phyloP scores from a whole-genome alignment of 2,797 vertebrate genomes.

The Ispidina lecontei region DNA sequence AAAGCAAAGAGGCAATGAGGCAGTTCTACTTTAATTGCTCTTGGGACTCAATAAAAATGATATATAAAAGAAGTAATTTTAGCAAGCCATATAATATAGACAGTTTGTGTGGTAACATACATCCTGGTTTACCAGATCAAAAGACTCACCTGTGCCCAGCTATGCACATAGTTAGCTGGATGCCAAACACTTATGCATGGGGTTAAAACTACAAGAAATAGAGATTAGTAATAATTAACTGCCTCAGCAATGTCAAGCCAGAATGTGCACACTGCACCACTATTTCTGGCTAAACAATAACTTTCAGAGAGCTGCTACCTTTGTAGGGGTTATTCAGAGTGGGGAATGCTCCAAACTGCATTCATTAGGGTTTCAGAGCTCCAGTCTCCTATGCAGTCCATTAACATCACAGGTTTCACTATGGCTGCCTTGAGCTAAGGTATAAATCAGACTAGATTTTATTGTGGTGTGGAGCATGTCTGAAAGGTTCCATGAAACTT shows the following conservation, averaged over 20 bases:
- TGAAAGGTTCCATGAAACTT: not conserved
- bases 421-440: not conserved
- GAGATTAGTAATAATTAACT: not conserved
- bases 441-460: not conserved
- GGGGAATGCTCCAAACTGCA: not conserved
- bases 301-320: not conserved
- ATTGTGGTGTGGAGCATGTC: not conserved
- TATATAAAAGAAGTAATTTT: constrained; percentile 1
- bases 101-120: not conserved
- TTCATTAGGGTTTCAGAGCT: not conserved
- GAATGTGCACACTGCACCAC: not conserved
- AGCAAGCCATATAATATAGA: not conserved
- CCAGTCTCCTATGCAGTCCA: not conserved
- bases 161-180: not conserved
- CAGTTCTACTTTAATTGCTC: constrained; percentile 9
- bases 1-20: not conserved
- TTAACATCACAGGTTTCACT: not conserved
- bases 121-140: not conserved
- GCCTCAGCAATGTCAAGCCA: not conserved
- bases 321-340: not conserved
- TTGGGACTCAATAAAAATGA: constrained; percentile 20
- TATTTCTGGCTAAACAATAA: constrained; percentile 14
- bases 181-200: not conserved
- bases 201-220: not conserved
- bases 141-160: not conserved